Conservation (phyloP, 2,888 invertebrate genomes). For the Eilema griseolum region DNA sequence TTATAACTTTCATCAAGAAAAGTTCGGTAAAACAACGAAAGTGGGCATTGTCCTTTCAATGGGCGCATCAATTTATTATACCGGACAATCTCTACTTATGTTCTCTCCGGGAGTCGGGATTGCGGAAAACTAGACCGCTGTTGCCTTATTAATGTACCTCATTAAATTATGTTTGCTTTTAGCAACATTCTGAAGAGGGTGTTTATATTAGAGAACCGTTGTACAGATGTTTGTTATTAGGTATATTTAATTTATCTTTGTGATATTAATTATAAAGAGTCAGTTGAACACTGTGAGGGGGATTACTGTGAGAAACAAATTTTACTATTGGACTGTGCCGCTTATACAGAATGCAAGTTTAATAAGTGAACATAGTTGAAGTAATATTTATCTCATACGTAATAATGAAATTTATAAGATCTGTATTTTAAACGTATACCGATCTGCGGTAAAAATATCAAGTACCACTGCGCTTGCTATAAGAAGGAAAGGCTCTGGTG, state of each 20-base stretch:
- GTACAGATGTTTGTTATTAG: neutral
- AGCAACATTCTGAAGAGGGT: conserved; percentile 32
- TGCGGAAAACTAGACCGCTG: conserved; percentile 42
- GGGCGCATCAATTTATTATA: conserved; percentile 42
- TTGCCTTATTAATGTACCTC: conserved; percentile 50
- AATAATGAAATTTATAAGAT: neutral
- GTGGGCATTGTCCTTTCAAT: conserved; percentile 37
- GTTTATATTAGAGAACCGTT: conserved; percentile 15
- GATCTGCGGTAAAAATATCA: too few species aligned
- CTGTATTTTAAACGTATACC: too few species aligned
- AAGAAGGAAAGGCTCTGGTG: too few species aligned
- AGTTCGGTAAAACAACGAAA: conserved; percentile 32
- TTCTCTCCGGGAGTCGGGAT: conserved; percentile 32
- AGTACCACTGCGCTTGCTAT: too few species aligned
- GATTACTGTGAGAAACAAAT: neutral
- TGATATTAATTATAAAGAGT: conserved; percentile 24
- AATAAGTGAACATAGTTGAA: neutral
- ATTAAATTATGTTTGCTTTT: conserved; percentile 54
- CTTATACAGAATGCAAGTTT: neutral
- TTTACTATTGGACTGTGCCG: neutral
- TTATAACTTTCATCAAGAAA: conserved; percentile 27
- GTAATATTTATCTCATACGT: too few species aligned
- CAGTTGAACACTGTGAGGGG: neutral
- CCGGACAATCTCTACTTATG: conserved; percentile 41
- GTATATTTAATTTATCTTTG: conserved; percentile 17